Evolutionary conservation across 2,888 invertebrate species (phyloP).

Genomic region (Myopa tessellatipennis): DNA sequence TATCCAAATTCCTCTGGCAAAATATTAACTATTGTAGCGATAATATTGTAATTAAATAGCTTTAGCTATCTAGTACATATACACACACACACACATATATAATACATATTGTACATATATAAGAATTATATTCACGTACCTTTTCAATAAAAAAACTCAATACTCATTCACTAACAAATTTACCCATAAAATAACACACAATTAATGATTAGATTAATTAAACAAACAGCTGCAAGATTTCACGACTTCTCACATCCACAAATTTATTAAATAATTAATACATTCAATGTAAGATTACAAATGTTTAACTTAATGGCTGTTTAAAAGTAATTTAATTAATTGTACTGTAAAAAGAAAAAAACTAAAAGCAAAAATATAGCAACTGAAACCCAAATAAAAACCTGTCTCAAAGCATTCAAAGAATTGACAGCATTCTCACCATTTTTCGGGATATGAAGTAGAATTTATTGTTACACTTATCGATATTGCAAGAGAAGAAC

Average conservation of each 20-base stretch:
- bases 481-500: background rate
- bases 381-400: background rate
- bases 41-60: conserved; percentile 33
- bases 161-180: conserved; percentile 35
- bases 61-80: background rate
- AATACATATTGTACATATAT: no score
- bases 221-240: background rate
- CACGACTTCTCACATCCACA: conserved; percentile 17
- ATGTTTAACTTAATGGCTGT: conserved; percentile 61
- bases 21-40: conserved; percentile 19
- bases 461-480: conserved; percentile 24
- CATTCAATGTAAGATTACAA: conserved; percentile 51
- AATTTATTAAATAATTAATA: conserved; percentile 41
- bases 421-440: conserved; percentile 6
- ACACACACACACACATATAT: conserved; percentile 23
- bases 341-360: conserved; percentile 27
- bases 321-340: conserved; percentile 53
- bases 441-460: conserved; percentile 18
- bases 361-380: conserved; percentile 10
- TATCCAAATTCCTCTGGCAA: conserved; percentile 15
- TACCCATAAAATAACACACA: conserved; percentile 42
- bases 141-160: conserved; percentile 42
- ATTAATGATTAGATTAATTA: conserved; percentile 20
- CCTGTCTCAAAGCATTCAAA: background rate
- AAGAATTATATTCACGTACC: conserved; percentile 50